Percentiles rank a stretch among this genome's conserved stretches.
phyloP scores from a whole-genome alignment of 2,888 invertebrate genomes.

The Stenichneumon culpator region DNA sequence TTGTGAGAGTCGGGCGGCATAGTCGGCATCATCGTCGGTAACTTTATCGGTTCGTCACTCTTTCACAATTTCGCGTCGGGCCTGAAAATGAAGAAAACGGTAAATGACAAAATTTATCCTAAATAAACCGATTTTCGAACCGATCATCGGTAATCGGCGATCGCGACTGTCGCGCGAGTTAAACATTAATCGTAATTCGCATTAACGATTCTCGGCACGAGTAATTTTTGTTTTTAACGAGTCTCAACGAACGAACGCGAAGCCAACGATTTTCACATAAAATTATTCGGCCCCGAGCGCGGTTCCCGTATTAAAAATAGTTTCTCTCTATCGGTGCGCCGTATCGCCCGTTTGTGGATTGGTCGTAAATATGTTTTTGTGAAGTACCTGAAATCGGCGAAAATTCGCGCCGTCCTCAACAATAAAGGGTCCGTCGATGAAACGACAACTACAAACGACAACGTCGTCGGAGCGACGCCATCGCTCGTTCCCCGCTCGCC shows the following conservation, averaged over 20 bases:
- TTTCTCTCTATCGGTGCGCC: slow-evolving; percentile 6
- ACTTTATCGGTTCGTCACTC: not conserved
- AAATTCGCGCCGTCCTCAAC: slow-evolving; percentile 71
- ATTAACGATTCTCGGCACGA: not conserved
- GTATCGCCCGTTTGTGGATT: slow-evolving; percentile 54
- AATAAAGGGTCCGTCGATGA: slow-evolving; percentile 76
- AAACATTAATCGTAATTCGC: slow-evolving; percentile 23
- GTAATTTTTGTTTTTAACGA: not conserved
- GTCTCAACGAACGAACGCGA: not conserved
- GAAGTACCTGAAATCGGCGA: slow-evolving; percentile 72
- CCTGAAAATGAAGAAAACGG: slow-evolving; percentile 33
- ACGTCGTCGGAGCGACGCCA: slow-evolving; percentile 72
- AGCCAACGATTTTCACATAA: not conserved
- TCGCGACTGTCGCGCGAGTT: not conserved
- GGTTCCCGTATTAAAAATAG: not conserved
- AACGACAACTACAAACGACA: slow-evolving; percentile 71
- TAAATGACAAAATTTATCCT: not conserved
- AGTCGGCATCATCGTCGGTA: slow-evolving; percentile 74
- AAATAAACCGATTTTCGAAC: not conserved
- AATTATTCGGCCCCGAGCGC: not conserved
- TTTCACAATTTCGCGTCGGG: not conserved
- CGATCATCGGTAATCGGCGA: not conserved
- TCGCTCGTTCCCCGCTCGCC: slow-evolving; percentile 41
- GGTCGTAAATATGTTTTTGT: slow-evolving; percentile 67
- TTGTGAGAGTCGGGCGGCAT: slow-evolving; percentile 82